These are phyloP conservation scores for Anthopleura sola DNA, from an alignment of 64 coral and sea anemone species.

Conservation along the genomic window DNA sequence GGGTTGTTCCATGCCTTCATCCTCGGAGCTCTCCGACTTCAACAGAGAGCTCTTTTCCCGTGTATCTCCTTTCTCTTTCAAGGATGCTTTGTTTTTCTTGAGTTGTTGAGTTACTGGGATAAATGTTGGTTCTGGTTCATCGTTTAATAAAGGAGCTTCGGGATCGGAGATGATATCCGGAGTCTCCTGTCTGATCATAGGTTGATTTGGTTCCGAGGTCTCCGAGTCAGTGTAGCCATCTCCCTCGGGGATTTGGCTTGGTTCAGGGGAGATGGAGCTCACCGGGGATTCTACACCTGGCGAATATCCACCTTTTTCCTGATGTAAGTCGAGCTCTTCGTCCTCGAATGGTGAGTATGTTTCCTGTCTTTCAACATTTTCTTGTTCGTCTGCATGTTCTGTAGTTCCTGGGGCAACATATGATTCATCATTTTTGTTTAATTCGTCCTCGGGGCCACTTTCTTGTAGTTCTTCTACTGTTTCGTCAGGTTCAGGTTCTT, in stretches of 20 bases:
- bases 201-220: neutral
- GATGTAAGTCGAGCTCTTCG: neutral
- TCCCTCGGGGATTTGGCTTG: neutral
- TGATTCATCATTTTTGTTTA: neutral
- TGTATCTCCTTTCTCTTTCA: slow-evolving; percentile 11
- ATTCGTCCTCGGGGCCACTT: neutral
- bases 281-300: neutral
- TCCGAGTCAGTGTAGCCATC: slow-evolving; percentile 3
- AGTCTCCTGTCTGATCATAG: neutral
- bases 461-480: neutral
- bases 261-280: slow-evolving; percentile 2
- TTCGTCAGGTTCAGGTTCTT: neutral
- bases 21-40: neutral
- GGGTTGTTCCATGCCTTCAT: neutral
- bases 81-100: slow-evolving; percentile 12
- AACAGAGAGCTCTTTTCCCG: neutral
- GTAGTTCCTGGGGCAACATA: neutral
- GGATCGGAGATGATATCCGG: slow-evolving; percentile 7
- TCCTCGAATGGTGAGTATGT: neutral
- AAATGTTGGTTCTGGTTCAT: neutral
- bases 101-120: neutral
- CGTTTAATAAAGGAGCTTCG: neutral
- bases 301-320: neutral
- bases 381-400: neutral
- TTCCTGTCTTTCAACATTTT: neutral